A percentile compares a stretch with the other conserved stretches of the same genome.
Evolutionary conservation across 2,888 invertebrate species (phyloP).

Genomic region (Clistopyga incitator): DNA sequence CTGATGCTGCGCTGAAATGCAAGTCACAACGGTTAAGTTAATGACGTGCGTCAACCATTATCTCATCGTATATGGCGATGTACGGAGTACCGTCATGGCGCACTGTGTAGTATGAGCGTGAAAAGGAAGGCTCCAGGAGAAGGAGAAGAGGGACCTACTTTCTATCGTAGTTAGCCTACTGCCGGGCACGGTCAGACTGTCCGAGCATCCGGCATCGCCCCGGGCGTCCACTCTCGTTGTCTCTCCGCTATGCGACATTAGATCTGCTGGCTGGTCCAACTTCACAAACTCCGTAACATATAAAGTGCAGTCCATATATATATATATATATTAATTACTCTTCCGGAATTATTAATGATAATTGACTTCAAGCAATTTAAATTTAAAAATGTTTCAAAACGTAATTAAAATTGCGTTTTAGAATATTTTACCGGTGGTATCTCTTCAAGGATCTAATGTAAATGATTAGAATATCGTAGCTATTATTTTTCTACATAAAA

Average conservation of each 20-base stretch:
- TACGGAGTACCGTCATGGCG: conserved; percentile 29
- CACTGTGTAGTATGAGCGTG: conserved; percentile 28
- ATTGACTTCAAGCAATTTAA: neutral
- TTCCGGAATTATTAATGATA: neutral
- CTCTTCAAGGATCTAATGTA: neutral
- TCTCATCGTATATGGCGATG: conserved; percentile 47
- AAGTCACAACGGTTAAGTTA: conserved; percentile 46
- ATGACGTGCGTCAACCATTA: conserved; percentile 59
- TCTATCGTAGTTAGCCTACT: conserved; percentile 80
- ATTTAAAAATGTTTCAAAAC: neutral
- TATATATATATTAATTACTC: neutral
- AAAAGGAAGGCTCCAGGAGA: conserved; percentile 60
- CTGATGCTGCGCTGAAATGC: conserved; percentile 11
- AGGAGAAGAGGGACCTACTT: conserved; percentile 78
- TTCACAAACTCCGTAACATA: conserved; percentile 37
- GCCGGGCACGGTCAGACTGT: conserved; percentile 68
- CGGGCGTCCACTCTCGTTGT: conserved; percentile 79
- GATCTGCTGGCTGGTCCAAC: conserved; percentile 35
- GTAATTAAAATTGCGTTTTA: neutral
- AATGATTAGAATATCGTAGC: neutral
- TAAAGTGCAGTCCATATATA: neutral
- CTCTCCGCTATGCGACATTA: conserved; percentile 59
- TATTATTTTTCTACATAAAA: too few species aligned
- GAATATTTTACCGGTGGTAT: neutral
- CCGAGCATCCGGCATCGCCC: conserved; percentile 80